These are phyloP conservation scores for Ammodytes marinus DNA, from an alignment of 2,113 vertebrate genomes.

Conservation along the genomic window DNA sequence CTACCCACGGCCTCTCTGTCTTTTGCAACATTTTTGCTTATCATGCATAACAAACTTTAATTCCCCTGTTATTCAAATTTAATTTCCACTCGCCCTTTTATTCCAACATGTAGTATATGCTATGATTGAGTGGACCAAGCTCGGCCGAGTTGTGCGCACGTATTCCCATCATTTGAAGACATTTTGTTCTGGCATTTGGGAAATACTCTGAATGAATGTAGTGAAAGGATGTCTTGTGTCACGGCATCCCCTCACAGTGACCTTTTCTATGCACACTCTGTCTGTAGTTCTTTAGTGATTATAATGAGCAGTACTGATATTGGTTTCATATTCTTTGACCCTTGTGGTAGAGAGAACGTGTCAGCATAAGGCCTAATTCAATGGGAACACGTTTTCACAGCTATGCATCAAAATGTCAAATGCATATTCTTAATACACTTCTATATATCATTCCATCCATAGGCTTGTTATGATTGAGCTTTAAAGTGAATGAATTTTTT, in stretches of 20 bases:
- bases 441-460: not conserved
- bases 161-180: not conserved
- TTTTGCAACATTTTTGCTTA: not conserved
- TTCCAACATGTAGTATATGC: not conserved
- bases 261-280: no score
- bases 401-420: not conserved
- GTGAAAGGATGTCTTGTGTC: no score
- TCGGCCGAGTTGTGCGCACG: not conserved
- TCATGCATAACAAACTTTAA: conserved; percentile 2
- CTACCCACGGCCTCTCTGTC: not conserved
- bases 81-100: not conserved
- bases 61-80: conserved; percentile 18
- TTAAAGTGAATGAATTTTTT: no score
- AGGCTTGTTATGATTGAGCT: not conserved
- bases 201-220: no score
- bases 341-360: not conserved
- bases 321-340: no score
- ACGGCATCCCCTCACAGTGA: no score
- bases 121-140: not conserved
- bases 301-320: no score
- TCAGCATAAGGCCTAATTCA: not conserved
- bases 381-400: not conserved
- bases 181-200: not conserved
- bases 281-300: no score
- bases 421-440: not conserved